Conservation (phyloP, 2,113 vertebrate species). For the Cisticola juncidis region DNA sequence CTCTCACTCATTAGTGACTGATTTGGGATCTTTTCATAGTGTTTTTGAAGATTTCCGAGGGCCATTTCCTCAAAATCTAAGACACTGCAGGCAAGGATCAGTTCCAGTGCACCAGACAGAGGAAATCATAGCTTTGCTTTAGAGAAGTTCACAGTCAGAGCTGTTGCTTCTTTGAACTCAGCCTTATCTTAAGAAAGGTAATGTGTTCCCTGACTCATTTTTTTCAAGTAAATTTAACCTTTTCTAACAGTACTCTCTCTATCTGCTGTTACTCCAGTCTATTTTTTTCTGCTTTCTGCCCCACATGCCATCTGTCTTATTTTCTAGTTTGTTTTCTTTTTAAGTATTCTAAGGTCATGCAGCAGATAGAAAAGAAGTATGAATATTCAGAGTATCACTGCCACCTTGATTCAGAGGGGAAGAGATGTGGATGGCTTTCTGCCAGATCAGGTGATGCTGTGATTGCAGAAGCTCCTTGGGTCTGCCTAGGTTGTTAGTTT, state of each 20-base stretch:
- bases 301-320: slow-evolving; percentile 7
- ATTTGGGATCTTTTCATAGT: neutral
- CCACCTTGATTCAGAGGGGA: neutral
- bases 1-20: neutral
- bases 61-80: neutral
- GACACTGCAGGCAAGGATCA: neutral
- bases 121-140: neutral
- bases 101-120: neutral
- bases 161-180: neutral
- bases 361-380: neutral
- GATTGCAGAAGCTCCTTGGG: neutral
- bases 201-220: neutral
- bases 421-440: neutral
- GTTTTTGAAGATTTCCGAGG: neutral
- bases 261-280: neutral
- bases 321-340: slow-evolving; percentile 28
- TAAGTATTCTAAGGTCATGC: neutral
- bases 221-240: neutral
- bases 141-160: neutral
- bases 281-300: neutral
- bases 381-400: neutral
- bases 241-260: neutral
- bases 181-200: neutral
- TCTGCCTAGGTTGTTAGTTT: neutral
- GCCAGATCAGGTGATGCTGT: neutral